Conservation (phyloP, 2,797 vertebrate species). For the Pygocentrus nattereri region DNA sequence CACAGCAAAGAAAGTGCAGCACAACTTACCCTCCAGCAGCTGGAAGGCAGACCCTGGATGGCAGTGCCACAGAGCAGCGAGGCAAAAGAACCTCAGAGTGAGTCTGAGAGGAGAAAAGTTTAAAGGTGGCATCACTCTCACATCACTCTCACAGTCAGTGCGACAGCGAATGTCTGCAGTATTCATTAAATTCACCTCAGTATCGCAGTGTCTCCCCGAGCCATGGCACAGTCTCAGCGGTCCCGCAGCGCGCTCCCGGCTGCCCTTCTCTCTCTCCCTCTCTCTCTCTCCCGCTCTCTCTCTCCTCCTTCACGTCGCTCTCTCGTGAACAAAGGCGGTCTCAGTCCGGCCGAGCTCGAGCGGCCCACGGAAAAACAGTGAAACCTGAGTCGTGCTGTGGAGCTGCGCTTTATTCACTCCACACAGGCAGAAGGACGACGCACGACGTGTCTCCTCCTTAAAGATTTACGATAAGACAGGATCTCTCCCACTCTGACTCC, state of each 20-base stretch:
- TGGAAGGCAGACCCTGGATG: constrained; percentile 67
- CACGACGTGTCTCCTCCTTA: constrained; percentile 53
- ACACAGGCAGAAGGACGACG: constrained; percentile 49
- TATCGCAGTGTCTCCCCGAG: constrained; percentile 56
- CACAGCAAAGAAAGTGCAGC: not conserved
- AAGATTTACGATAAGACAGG: constrained; percentile 25
- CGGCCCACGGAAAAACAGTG: constrained; percentile 77
- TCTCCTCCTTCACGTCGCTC: constrained; percentile 2
- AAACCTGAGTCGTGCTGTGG: constrained; percentile 84
- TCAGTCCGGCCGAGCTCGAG: constrained; percentile 81
- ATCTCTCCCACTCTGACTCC: constrained; percentile 1
- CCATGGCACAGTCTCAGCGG: constrained; percentile 65
- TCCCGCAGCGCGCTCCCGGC: constrained; percentile 65
- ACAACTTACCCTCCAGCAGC: constrained; percentile 73
- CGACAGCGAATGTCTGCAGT: not conserved
- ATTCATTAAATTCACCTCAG: constrained; percentile 76
- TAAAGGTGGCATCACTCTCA: constrained; percentile 5
- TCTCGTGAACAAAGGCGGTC: constrained; percentile 89
- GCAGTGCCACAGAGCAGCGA: constrained; percentile 66
- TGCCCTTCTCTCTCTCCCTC: constrained; percentile 58
- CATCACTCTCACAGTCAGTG: not conserved
- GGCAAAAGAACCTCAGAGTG: constrained; percentile 71
- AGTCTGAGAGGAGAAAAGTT: constrained; percentile 62
- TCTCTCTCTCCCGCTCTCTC: constrained; percentile 43
- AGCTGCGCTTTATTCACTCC: constrained; percentile 70